Percentiles rank a stretch among this genome's conserved stretches.
These are phyloP conservation scores for Atethmia centrago DNA, from an alignment of 2,888 invertebrate genomes.

Conservation along the genomic window DNA sequence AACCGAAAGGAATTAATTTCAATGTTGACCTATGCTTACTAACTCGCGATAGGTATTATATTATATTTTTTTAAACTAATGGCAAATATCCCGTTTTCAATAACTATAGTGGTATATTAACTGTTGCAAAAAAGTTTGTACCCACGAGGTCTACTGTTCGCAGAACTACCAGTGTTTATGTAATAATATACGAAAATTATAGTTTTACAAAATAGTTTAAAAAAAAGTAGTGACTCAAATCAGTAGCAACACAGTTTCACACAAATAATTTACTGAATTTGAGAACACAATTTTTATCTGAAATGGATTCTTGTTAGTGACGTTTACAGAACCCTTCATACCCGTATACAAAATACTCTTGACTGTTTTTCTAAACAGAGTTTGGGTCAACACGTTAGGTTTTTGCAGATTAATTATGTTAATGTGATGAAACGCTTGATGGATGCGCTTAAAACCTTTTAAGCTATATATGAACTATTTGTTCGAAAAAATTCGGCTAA, in stretches of 20 bases:
- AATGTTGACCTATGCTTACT: too few species aligned
- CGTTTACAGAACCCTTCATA: constrained; percentile 6
- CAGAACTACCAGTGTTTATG: too few species aligned
- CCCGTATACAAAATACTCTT: too few species aligned
- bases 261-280: neutral
- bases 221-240: neutral
- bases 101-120: too few species aligned
- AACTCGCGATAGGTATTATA: too few species aligned
- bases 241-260: neutral
- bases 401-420: constrained; percentile 58
- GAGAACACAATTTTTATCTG: neutral
- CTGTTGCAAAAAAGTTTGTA: too few species aligned
- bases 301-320: neutral
- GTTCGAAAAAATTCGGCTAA: constrained; percentile 18
- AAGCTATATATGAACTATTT: constrained; percentile 27
- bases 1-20: too few species aligned
- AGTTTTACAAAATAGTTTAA: too few species aligned
- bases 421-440: constrained; percentile 49
- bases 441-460: constrained; percentile 37
- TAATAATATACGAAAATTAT: too few species aligned
- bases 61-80: too few species aligned
- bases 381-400: constrained; percentile 27
- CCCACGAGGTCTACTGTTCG: too few species aligned
- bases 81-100: too few species aligned
- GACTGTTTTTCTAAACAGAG: neutral